Evolutionary conservation across 1,140 invertebrate genomes (phyloP).

Genomic region (Zaprionus ghesquierei): DNA sequence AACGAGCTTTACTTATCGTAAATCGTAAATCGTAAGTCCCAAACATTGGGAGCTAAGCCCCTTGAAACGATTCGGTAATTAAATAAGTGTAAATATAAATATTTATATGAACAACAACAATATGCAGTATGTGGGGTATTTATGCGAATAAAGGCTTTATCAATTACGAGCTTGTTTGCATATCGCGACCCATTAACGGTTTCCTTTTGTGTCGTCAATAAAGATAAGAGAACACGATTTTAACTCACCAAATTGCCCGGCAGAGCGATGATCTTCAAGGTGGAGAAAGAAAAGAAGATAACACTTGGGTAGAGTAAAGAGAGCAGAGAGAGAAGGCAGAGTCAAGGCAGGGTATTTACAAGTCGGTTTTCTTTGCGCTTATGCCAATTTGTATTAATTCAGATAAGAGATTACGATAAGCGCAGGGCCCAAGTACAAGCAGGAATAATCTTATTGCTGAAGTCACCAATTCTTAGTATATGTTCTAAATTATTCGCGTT

Average conservation of each 20-base stretch:
- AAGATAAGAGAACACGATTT: constrained; percentile 4
- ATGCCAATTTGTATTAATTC: background rate
- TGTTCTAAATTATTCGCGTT: too few species aligned
- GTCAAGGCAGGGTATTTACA: background rate
- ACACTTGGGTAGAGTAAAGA: too few species aligned
- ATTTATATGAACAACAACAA: background rate
- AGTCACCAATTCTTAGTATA: too few species aligned
- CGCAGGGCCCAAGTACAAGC: background rate
- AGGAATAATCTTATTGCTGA: constrained; percentile 19
- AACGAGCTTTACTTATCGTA: constrained; percentile 15
- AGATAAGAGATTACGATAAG: constrained; percentile 7
- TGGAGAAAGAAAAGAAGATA: too few species aligned
- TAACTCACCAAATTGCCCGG: background rate
- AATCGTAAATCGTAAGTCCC: background rate
- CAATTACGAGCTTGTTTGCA: background rate
- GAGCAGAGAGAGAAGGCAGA: too few species aligned
- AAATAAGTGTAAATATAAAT: constrained; percentile 6
- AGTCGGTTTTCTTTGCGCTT: background rate
- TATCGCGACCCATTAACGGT: constrained; percentile 14
- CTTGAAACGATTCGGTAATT: background rate
- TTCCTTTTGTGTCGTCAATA: background rate
- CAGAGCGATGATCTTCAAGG: background rate
- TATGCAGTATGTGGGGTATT: background rate
- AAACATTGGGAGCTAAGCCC: background rate
- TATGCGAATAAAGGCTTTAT: constrained; percentile 7